Percentiles rank a stretch among this genome's conserved stretches.
Evolutionary conservation across 2,888 invertebrate species (phyloP).

Genomic region (Lasioglossum marginatum): DNA sequence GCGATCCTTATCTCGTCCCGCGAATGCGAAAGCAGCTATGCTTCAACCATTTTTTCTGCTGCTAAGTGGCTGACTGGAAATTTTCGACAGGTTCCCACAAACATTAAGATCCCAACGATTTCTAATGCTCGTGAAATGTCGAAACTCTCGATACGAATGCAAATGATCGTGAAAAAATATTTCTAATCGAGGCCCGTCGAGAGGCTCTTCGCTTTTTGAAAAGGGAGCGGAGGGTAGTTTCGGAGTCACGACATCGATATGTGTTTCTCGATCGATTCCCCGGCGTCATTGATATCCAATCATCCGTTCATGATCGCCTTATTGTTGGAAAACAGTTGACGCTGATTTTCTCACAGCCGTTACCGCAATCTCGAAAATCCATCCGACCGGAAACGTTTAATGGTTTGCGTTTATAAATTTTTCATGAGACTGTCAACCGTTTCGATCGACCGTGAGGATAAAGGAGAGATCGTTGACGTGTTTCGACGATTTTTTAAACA

Average conservation of each 20-base stretch:
- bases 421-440: slow-evolving; percentile 67
- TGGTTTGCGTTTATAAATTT: slow-evolving; percentile 74
- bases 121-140: too few relatives aligned
- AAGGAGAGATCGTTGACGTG: too few relatives aligned
- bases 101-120: slow-evolving; percentile 23
- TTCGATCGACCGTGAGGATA: neutral
- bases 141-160: slow-evolving; percentile 20
- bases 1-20: neutral
- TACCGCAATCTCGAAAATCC: slow-evolving; percentile 77
- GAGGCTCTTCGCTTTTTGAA: slow-evolving; percentile 67
- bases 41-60: neutral
- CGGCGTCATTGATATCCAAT: slow-evolving; percentile 83
- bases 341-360: slow-evolving; percentile 79
- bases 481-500: neutral
- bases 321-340: slow-evolving; percentile 76
- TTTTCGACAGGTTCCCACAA: slow-evolving; percentile 34
- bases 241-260: slow-evolving; percentile 75
- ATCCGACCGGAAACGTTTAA: slow-evolving; percentile 78
- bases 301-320: slow-evolving; percentile 79
- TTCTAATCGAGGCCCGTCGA: slow-evolving; percentile 73
- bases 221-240: slow-evolving; percentile 49
- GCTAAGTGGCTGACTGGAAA: neutral
- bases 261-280: slow-evolving; percentile 65
- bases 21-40: neutral
- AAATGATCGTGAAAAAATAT: slow-evolving; percentile 53